Percentiles rank a stretch among this genome's conserved stretches.
phyloP scores from a whole-genome alignment of 2,888 invertebrate genomes.

The Mesochorus sp. region DNA sequence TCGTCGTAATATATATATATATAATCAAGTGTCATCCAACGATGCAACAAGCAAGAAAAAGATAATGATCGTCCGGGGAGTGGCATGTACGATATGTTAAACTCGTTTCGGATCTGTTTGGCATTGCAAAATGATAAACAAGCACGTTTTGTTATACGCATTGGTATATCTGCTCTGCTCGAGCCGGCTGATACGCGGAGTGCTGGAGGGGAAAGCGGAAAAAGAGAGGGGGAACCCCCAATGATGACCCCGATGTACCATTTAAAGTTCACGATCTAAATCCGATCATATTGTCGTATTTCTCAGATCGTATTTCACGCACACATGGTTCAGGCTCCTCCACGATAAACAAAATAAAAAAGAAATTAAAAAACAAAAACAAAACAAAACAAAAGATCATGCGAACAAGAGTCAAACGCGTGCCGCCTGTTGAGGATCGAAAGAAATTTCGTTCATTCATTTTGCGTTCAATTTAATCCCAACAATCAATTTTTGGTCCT shows the following conservation, averaged over 20 bases:
- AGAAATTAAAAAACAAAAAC: background rate
- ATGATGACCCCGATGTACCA: conserved; percentile 44
- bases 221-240: conserved; percentile 7
- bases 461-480: too few species aligned
- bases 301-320: background rate
- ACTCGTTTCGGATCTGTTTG: background rate
- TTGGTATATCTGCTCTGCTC: background rate
- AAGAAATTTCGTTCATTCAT: too few species aligned
- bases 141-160: conserved; percentile 3
- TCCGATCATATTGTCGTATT: conserved; percentile 7
- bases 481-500: too few species aligned
- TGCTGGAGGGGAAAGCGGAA: background rate
- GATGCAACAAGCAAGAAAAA: background rate
- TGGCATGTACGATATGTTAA: conserved; percentile 10
- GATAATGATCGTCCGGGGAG: conserved; percentile 33
- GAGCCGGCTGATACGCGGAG: conserved; percentile 1
- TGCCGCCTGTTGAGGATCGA: too few species aligned
- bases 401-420: too few species aligned
- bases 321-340: background rate
- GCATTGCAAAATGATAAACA: conserved; percentile 9
- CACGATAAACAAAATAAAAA: background rate
- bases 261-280: conserved; percentile 28
- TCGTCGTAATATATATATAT: background rate
- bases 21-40: background rate
- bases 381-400: too few species aligned